Percentiles rank a stretch among this genome's conserved stretches.
These are phyloP conservation scores for Anomalospiza imberbis DNA, from an alignment of 2,797 vertebrate genomes.

Conservation along the genomic window DNA sequence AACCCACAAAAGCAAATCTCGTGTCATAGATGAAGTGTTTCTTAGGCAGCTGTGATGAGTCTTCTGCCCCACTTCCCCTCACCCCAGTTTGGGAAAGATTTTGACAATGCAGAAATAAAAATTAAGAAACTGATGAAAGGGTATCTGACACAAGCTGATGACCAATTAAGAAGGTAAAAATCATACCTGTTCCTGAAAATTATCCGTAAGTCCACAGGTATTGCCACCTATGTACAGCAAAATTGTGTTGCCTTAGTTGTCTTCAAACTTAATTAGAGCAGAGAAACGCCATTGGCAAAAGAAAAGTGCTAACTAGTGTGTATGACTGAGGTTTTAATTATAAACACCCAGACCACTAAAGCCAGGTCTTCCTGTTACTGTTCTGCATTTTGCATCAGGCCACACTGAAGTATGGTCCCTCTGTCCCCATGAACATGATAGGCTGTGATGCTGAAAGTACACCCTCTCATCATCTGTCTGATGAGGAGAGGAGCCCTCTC, in stretches of 20 bases:
- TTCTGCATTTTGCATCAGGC: not conserved
- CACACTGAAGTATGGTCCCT: not conserved
- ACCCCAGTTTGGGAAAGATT: not conserved
- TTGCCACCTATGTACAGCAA: not conserved
- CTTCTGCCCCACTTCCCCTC: not conserved
- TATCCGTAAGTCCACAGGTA: not conserved
- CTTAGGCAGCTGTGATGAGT: not conserved
- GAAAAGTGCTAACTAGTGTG: not conserved
- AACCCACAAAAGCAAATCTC: not conserved
- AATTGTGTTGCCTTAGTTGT: not conserved
- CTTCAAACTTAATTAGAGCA: not conserved
- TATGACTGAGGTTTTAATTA: not conserved
- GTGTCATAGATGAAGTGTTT: not conserved
- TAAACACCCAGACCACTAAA: not conserved
- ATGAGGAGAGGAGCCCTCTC: too few relatives aligned
- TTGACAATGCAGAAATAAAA: not conserved
- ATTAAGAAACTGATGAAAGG: not conserved
- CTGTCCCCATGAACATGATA: fast-evolving
- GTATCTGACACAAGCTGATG: not conserved
- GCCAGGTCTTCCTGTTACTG: not conserved
- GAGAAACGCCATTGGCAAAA: not conserved
- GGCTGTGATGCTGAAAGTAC: not conserved
- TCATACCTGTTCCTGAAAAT: not conserved
- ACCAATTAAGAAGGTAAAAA: not conserved
- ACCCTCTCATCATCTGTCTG: not conserved